Evolutionary conservation across 2,888 invertebrate genomes (phyloP), one percentile per base, ranked within the genome.

Genomic region (Carabus problematicus): DNA sequence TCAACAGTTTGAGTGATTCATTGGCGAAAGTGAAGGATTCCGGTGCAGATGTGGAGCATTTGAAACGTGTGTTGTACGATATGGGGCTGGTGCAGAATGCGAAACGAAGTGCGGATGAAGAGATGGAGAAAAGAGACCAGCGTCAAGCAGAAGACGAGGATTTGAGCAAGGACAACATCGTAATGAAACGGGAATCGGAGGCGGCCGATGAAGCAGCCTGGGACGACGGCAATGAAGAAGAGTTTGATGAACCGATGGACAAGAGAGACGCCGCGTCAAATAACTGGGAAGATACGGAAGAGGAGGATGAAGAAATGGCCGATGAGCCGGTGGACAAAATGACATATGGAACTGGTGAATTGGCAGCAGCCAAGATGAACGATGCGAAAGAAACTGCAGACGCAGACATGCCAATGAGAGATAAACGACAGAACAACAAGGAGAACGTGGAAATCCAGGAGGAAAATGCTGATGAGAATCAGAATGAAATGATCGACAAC

Each of bases 311-410:
- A 49, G 42, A 71, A 70, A 8, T 59, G 73, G 11, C 70, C 70
- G 7, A 74, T 75, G 71, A 76, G 74, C 59, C 74, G 74, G 55
- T 70, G 54, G 40, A 75, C 75, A 70, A 76, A 75, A 8, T 75
- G 73, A 18, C 72, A 58, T 11, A 75, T 70, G 56, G 71, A 73
- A 52, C 56, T 73, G 61, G 72, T 4, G 64, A 64, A 58, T n/a
- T n/a, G 18, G 58, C 16, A 8, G 42, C 49, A 39, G 41, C 49
- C 9, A 12, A 54, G 14, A 58, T 19, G 8, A 49, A 12, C 18
- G 54, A 47, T 4, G 8, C 59, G 8, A 64, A 64, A 56, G 59
- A 66, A 11, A 29, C n/a, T n/a, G 4, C 11, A 29, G 43, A 55
- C 18, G 16, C 42, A 9, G 40, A 56, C 1, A 56, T 29, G 8